Evolutionary conservation across 2,888 invertebrate species (phyloP).

Genomic region (Crossocerus cetratus): DNA sequence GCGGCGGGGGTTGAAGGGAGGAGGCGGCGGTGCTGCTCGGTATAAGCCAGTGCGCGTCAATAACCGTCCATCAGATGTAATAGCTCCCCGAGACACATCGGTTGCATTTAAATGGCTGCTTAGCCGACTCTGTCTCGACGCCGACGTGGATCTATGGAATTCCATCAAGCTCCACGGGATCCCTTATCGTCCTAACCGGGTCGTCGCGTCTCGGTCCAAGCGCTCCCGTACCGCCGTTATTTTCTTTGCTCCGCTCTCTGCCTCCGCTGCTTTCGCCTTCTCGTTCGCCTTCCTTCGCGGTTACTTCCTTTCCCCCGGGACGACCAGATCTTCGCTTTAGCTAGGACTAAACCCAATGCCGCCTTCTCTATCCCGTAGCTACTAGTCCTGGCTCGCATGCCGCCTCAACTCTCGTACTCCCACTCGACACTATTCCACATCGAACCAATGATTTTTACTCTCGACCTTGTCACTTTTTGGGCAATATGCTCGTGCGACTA

Average conservation of each 20-base stretch:
- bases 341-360: background rate
- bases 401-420: background rate
- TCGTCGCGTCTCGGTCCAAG: conserved; percentile 68
- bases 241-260: conserved; percentile 45
- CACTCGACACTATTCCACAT: background rate
- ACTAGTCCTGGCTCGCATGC: background rate
- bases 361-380: background rate
- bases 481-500: background rate
- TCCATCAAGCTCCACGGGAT: conserved; percentile 76
- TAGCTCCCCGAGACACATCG: conserved; percentile 78
- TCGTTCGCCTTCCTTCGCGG: conserved; percentile 46
- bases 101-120: conserved; percentile 78
- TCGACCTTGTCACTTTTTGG: background rate
- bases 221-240: conserved; percentile 55
- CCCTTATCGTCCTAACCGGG: conserved; percentile 75
- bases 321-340: background rate
- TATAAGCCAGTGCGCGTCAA: conserved; percentile 77
- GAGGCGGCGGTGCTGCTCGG: conserved; percentile 67
- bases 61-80: conserved; percentile 78
- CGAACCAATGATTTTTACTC: background rate
- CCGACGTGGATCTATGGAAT: conserved; percentile 77
- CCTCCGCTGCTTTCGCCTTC: conserved; percentile 12
- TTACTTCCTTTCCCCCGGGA: conserved; percentile 28
- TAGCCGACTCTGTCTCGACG: conserved; percentile 77
- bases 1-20: conserved; percentile 34